Conservation (phyloP, 2,797 vertebrate species). For the Cetoscarus ocellatus region DNA sequence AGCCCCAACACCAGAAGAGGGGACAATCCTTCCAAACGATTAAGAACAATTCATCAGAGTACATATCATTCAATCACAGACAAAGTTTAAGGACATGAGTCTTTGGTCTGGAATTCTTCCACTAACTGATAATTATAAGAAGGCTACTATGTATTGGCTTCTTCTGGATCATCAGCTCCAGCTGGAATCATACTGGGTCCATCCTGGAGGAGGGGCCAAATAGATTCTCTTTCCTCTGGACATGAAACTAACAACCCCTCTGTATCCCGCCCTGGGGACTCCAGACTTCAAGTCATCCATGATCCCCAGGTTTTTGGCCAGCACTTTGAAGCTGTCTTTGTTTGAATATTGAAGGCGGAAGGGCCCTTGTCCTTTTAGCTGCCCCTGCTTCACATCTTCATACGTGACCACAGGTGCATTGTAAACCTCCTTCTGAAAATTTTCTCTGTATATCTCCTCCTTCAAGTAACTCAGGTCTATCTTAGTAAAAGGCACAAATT, state of each 20-base stretch:
- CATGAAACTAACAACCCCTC: constrained; percentile 91
- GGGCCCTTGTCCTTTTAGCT: constrained; percentile 79
- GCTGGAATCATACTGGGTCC: constrained; percentile 90
- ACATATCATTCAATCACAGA: constrained; percentile 36
- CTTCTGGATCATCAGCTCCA: constrained; percentile 87
- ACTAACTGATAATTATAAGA: constrained; percentile 15
- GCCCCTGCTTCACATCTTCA: constrained; percentile 86
- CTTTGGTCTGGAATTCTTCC: constrained; percentile 67
- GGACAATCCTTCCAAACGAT: constrained; percentile 32
- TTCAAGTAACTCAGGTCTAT: constrained; percentile 90
- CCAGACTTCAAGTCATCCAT: constrained; percentile 98
- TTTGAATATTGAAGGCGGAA: constrained; percentile 90
- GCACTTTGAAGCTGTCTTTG: constrained; percentile 90
- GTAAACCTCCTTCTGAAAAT: constrained; percentile 88
- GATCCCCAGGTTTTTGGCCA: constrained; percentile 90
- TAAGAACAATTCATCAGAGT: constrained; percentile 15
- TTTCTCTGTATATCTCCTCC: constrained; percentile 82
- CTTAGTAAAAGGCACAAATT: constrained; percentile 92
- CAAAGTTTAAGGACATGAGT: constrained; percentile 19
- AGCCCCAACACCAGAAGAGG: constrained; percentile 31
- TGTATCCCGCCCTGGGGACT: constrained; percentile 92
- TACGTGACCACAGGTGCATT: constrained; percentile 82
- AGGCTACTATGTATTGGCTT: constrained; percentile 8
- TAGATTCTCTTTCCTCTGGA: constrained; percentile 89
- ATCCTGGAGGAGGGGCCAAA: constrained; percentile 90